Evolutionary conservation across 2,888 invertebrate genomes (phyloP).

Genomic region (Heliconius erato): DNA sequence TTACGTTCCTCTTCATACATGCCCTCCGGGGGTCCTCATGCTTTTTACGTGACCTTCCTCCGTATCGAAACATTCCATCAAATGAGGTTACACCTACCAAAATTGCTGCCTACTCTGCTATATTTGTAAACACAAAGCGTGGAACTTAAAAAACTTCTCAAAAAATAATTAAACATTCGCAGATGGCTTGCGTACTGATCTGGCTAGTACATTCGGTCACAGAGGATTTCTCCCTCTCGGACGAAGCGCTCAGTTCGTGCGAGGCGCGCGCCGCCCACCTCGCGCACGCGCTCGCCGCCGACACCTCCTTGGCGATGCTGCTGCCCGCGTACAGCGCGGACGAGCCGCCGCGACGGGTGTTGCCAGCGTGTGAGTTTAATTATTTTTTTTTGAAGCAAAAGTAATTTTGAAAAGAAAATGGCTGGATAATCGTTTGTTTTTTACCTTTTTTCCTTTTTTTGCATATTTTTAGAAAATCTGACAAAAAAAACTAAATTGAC

Average conservation of each 20-base stretch:
- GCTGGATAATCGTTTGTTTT: neutral
- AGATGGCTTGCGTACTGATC: constrained; percentile 92
- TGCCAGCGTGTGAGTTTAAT: constrained; percentile 87
- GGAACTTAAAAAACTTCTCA: neutral
- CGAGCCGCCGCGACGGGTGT: constrained; percentile 87
- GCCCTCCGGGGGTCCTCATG: too few relatives aligned
- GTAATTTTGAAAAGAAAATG: neutral
- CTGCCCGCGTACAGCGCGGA: constrained; percentile 90
- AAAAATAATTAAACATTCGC: neutral
- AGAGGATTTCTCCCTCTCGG: constrained; percentile 77
- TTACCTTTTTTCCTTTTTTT: neutral
- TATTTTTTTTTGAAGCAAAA: neutral
- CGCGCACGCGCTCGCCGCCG: constrained; percentile 87
- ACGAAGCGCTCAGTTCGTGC: constrained; percentile 81
- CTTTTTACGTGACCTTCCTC: too few relatives aligned
- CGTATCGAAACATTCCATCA: too few relatives aligned
- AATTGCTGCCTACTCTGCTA: neutral
- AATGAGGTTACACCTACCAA: too few relatives aligned
- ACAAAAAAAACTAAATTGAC: too few relatives aligned
- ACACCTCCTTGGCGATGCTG: constrained; percentile 88
- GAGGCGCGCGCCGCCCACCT: constrained; percentile 87
- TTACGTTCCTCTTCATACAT: too few relatives aligned
- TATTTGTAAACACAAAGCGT: neutral
- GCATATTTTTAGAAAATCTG: too few relatives aligned
- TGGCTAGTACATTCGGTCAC: constrained; percentile 88